phyloP scores from a whole-genome alignment of 2,797 vertebrate species.

The Urosaurus nigricauda region DNA sequence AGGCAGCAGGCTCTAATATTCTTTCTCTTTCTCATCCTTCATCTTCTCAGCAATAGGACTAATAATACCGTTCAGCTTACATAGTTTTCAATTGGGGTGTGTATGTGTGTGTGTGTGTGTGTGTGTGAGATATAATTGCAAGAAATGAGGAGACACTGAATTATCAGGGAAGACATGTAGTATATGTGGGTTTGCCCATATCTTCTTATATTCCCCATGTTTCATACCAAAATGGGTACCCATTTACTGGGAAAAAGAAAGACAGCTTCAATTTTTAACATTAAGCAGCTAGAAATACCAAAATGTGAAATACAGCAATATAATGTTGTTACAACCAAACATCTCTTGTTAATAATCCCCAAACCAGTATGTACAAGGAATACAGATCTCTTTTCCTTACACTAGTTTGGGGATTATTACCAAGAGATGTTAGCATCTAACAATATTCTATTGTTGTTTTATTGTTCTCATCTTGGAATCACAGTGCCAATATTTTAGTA shows the following conservation, averaged over 20 bases:
- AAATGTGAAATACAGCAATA: neutral
- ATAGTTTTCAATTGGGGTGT: neutral
- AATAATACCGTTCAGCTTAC: neutral
- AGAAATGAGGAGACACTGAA: neutral
- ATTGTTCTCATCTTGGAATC: neutral
- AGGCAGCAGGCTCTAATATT: neutral
- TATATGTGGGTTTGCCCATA: neutral
- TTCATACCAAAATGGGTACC: neutral
- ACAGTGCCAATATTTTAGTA: neutral
- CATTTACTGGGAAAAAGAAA: neutral
- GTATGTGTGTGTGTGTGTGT: too few species aligned
- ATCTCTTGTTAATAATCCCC: too few species aligned
- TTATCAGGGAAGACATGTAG: neutral
- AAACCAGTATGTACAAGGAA: too few species aligned
- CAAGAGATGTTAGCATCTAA: neutral
- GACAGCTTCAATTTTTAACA: slow-evolving; percentile 13
- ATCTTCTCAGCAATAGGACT: too few species aligned
- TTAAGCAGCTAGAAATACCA: slow-evolving; percentile 2
- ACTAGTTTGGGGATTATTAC: neutral
- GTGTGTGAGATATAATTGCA: neutral
- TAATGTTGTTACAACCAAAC: too few species aligned
- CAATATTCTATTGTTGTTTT: neutral
- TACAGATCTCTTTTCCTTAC: too few species aligned
- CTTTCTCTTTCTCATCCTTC: too few species aligned
- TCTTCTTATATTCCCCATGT: neutral